Evolutionary conservation across 2,797 vertebrate species (phyloP).

Genomic region (Salarias fasciatus): DNA sequence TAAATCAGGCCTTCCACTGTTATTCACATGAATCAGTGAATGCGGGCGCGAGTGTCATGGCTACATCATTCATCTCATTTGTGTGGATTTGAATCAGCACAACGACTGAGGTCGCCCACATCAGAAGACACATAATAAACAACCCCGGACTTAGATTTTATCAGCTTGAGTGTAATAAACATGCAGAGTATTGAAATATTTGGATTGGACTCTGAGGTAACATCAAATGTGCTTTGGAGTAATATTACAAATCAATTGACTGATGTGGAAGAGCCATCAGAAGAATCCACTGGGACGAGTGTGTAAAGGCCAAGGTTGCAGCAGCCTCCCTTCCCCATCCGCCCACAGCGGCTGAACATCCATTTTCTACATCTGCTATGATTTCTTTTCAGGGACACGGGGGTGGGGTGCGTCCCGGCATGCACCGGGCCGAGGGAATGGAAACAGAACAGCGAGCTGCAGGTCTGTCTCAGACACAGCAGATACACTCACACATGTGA

Average conservation of each 20-base stretch:
- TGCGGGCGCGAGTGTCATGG: constrained; percentile 14
- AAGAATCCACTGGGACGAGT: constrained; percentile 42
- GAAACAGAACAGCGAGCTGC: not conserved
- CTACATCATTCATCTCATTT: constrained; percentile 23
- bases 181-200: not conserved
- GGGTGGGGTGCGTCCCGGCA: constrained; percentile 21
- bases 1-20: constrained; percentile 15
- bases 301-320: constrained; percentile 57
- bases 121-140: not conserved
- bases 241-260: constrained; percentile 44
- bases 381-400: constrained; percentile 50
- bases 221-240: constrained; percentile 23
- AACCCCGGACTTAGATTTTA: too few relatives aligned
- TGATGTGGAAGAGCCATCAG: constrained; percentile 35
- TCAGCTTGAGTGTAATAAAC: not conserved
- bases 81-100: constrained; percentile 30
- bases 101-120: constrained; percentile 4
- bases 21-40: constrained; percentile 13
- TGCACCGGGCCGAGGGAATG: constrained; percentile 17
- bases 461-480: not conserved
- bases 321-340: constrained; percentile 32
- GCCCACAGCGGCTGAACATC: constrained; percentile 40
- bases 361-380: constrained; percentile 35
- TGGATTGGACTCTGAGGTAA: constrained; percentile 7
- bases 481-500: not conserved